These are phyloP conservation scores for Hydrozoanthus tunicans DNA, from an alignment of 64 coral and sea anemone species.

Conservation along the genomic window DNA sequence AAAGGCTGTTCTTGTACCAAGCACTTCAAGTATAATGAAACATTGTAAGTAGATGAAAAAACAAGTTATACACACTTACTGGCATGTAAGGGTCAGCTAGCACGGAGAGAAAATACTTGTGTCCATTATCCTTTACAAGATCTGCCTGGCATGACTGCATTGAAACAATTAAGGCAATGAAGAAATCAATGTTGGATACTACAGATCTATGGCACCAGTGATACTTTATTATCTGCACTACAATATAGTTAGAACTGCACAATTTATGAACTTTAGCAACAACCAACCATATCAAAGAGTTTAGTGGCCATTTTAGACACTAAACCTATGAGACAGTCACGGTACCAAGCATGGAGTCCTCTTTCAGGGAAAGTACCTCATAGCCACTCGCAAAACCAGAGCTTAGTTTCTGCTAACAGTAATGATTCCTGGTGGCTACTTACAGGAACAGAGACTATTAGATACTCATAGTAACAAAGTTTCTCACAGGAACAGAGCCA, in stretches of 20 bases:
- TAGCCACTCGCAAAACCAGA: too few relatives aligned
- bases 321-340: too few relatives aligned
- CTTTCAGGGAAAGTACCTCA: too few relatives aligned
- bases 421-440: too few relatives aligned
- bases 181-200: background rate
- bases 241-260: background rate
- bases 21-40: too few relatives aligned
- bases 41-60: background rate
- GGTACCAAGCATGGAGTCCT: too few relatives aligned
- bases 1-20: background rate
- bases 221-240: background rate
- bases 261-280: background rate
- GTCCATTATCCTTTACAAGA: constrained; percentile 98
- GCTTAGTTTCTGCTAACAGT: too few relatives aligned
- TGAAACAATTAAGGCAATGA: background rate
- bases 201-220: too few relatives aligned
- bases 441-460: too few relatives aligned
- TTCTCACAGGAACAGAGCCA: too few relatives aligned
- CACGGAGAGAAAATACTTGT: constrained; percentile 96
- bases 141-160: constrained; percentile 94
- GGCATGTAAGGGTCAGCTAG: constrained; percentile 94
- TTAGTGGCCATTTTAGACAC: too few relatives aligned
- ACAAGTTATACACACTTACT: constrained; percentile 41
- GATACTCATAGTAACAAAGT: too few relatives aligned
- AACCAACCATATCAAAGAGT: background rate